Base-by-base conservation (phyloP, 2,888 invertebrate genomes). In the Odiellus spinosus region DNA sequence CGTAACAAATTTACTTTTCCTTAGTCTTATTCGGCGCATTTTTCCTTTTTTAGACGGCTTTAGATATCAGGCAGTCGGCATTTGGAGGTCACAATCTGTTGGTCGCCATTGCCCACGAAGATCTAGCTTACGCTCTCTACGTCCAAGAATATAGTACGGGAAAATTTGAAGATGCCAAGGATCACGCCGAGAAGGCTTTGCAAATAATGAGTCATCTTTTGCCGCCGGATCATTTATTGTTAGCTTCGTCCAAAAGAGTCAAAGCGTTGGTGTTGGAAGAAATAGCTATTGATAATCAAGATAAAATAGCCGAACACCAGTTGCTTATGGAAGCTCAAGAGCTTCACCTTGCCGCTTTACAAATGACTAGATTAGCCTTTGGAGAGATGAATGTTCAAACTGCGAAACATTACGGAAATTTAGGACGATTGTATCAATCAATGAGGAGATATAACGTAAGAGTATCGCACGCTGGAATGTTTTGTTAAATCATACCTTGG, bases 331-430 rank as follows among this genome's bases (percentile, higher is more conserved):
- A 86, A 67, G 84, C 91, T 0, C 85, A 90, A 65, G 72, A 76
- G 36, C 70, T 91, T 33, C 91, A 93, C 68, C 75, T 80, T 57
- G 78, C 80, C 46, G 88, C 90, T 3, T 71, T 93, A 42, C 72
- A 76, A 44, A 69, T 88, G 38, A 80, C 86, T 12, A 75, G 78
- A 67, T 75, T 78, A 63, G 80, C 82, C 1, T 90, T 90, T 65
- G 91, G 93, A 0, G 88, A 90, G 67, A 77, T 78, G 63, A 91
- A 91, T 68, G 86, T 91, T 34, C 88, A 91, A 71, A 90, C 90
- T 0, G 90, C 91, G 44, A 91, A 91, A 64, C 88, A 90, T 67
- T 93, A 90, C 67, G 91, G 91, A 11, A 93, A 93, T 71, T 73
- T 93, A 44, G 93, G 93, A 47, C 72, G 93, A 12, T 73, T 93